Percentiles rank a stretch among this genome's conserved stretches.
These are phyloP conservation scores for Hemiprocne comata DNA, from an alignment of 2,113 vertebrate species.

Conservation along the genomic window DNA sequence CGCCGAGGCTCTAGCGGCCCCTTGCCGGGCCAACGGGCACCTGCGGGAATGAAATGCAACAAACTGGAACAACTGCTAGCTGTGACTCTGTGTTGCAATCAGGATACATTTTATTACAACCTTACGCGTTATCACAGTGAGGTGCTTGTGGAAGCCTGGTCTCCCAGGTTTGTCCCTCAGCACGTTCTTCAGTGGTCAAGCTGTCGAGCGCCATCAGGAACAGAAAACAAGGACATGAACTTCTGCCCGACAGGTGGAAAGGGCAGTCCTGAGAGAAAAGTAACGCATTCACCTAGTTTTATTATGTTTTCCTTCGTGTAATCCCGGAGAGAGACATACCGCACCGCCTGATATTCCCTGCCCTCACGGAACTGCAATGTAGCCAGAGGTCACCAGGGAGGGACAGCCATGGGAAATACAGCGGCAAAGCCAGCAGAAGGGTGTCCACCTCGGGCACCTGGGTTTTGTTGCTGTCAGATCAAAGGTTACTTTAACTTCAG, in stretches of 20 bases:
- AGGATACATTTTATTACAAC: accelerated
- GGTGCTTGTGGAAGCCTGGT: neutral
- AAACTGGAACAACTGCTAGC: neutral
- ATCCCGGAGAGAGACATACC: accelerated
- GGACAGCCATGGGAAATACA: accelerated
- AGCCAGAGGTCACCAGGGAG: too few relatives aligned
- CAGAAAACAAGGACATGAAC: too few relatives aligned
- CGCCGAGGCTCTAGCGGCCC: too few relatives aligned
- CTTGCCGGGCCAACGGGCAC: neutral
- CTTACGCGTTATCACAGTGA: neutral
- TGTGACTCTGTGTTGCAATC: accelerated
- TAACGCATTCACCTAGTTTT: neutral
- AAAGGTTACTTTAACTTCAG: neutral
- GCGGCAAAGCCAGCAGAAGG: neutral
- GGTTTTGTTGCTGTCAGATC: neutral
- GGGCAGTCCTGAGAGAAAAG: neutral
- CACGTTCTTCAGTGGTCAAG: neutral
- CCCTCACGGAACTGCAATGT: neutral
- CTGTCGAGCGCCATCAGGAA: neutral
- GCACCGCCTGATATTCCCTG: accelerated
- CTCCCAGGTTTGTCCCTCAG: too few relatives aligned
- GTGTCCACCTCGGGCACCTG: neutral
- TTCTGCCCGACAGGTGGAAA: neutral
- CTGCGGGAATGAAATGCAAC: accelerated
- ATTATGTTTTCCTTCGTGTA: too few relatives aligned